Conservation (phyloP, 1,140 invertebrate species). For the Zaprionus kolodkinae region DNA sequence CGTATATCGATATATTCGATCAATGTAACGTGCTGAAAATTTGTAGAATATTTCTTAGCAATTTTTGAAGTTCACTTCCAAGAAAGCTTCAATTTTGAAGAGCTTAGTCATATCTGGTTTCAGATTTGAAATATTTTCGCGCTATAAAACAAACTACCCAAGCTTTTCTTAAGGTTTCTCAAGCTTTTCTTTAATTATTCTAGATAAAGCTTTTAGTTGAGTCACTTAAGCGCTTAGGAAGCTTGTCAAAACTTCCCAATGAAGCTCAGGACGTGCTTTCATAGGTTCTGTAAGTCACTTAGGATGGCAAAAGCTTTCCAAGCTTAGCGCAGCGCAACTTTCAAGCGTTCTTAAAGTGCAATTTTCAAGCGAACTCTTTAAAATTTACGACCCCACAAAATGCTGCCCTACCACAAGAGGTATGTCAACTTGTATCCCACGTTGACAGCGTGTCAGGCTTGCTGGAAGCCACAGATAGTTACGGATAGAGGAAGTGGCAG, state of each 20-base stretch:
- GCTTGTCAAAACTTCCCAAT: neutral
- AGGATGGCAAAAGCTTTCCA: neutral
- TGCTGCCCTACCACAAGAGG: neutral
- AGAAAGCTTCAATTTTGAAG: neutral
- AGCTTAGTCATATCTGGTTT: neutral
- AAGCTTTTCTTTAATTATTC: neutral
- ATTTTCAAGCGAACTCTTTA: neutral
- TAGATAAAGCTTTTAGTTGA: neutral
- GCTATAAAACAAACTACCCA: neutral
- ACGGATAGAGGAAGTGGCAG: neutral
- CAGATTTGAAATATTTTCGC: neutral
- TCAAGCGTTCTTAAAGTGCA: neutral
- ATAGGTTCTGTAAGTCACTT: neutral
- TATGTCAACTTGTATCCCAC: neutral
- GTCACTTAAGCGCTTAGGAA: neutral
- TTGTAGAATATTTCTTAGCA: too few species aligned
- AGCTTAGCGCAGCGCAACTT: neutral
- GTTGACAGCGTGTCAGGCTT: neutral
- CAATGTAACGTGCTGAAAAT: too few species aligned
- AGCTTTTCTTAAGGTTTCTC: neutral
- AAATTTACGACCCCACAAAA: neutral
- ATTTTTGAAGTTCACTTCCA: neutral
- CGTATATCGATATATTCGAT: too few species aligned
- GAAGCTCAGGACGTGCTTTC: neutral
- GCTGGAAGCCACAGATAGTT: neutral